Percentiles rank a stretch among this genome's conserved stretches.
phyloP scores from a whole-genome alignment of 1,140 invertebrate genomes.

The Drosophila pallidifrons region DNA sequence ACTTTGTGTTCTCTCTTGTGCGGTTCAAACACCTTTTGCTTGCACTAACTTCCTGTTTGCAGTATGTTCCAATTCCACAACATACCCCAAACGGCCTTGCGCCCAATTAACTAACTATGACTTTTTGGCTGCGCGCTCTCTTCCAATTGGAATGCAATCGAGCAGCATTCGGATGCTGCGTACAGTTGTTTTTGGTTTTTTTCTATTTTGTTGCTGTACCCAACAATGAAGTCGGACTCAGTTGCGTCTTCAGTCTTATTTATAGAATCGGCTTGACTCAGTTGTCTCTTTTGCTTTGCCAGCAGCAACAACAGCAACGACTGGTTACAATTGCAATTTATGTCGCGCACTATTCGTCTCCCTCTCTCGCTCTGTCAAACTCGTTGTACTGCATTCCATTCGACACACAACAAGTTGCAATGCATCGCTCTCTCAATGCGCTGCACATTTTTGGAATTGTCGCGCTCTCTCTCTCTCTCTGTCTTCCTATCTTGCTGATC shows the following conservation, averaged over 20 bases:
- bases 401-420: slow-evolving; percentile 69
- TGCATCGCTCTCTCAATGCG: slow-evolving; percentile 27
- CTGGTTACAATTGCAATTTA: slow-evolving; percentile 53
- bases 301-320: slow-evolving; percentile 39
- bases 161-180: slow-evolving; percentile 40
- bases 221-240: slow-evolving; percentile 23
- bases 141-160: slow-evolving; percentile 41
- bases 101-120: slow-evolving; percentile 47
- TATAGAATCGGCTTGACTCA: slow-evolving; percentile 54
- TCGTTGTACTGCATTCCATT: slow-evolving; percentile 72
- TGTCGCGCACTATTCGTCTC: slow-evolving; percentile 38
- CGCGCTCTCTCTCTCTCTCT: slow-evolving; percentile 1
- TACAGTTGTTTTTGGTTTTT: slow-evolving; percentile 60
- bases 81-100: slow-evolving; percentile 63
- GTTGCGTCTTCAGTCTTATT: slow-evolving; percentile 58
- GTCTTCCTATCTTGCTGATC: slow-evolving; percentile 18
- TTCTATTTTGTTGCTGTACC: slow-evolving; percentile 70
- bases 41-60: slow-evolving; percentile 43
- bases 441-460: slow-evolving; percentile 45
- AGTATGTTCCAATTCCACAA: slow-evolving; percentile 55
- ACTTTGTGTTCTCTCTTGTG: slow-evolving; percentile 5
- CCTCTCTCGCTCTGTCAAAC: slow-evolving; percentile 51
- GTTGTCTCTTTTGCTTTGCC: slow-evolving; percentile 15
- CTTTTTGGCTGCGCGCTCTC: slow-evolving; percentile 27
- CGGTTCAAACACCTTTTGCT: slow-evolving; percentile 46